phyloP scores from a whole-genome alignment of 1,140 invertebrate species.

The Bacillus rossius region DNA sequence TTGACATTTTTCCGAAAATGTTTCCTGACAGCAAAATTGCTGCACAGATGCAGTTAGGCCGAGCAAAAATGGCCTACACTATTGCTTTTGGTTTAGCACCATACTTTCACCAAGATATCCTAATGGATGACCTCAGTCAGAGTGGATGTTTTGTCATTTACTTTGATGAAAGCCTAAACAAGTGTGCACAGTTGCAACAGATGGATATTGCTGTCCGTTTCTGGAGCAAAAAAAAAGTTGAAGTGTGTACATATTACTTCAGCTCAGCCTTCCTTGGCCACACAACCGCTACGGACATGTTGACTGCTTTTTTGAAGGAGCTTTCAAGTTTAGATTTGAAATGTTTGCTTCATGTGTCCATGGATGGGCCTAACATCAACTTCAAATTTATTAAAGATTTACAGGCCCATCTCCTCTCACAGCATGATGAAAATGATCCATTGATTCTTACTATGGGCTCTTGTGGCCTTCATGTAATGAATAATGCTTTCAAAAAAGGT shows the following conservation, averaged over 20 bases:
- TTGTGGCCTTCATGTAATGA: slow-evolving; percentile 25
- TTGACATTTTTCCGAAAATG: slow-evolving; percentile 19
- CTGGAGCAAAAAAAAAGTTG: slow-evolving; percentile 1
- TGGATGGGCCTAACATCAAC: slow-evolving; percentile 19
- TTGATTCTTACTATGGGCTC: slow-evolving; percentile 15
- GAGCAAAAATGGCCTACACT: slow-evolving; percentile 20
- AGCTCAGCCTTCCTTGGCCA: slow-evolving; percentile 21
- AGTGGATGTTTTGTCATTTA: slow-evolving; percentile 20
- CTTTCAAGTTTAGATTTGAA: slow-evolving; percentile 2
- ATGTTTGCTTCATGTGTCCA: slow-evolving; percentile 23
- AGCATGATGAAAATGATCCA: neutral
- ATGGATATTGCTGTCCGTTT: slow-evolving; percentile 11
- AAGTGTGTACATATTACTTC: slow-evolving; percentile 17
- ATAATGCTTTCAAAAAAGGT: slow-evolving; percentile 26
- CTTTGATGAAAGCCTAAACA: slow-evolving; percentile 24
- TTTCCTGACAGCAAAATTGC: slow-evolving; percentile 21
- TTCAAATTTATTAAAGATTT: slow-evolving; percentile 1
- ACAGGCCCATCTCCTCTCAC: neutral
- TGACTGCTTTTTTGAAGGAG: slow-evolving; percentile 11
- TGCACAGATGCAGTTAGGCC: slow-evolving; percentile 21
- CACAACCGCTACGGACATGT: slow-evolving; percentile 17
- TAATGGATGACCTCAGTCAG: neutral
- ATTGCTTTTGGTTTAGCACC: slow-evolving; percentile 19
- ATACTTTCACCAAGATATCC: slow-evolving; percentile 10
- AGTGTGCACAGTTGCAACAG: slow-evolving; percentile 1